Evolutionary conservation across 2,797 vertebrate species (phyloP).

Genomic region (Merluccius polli): DNA sequence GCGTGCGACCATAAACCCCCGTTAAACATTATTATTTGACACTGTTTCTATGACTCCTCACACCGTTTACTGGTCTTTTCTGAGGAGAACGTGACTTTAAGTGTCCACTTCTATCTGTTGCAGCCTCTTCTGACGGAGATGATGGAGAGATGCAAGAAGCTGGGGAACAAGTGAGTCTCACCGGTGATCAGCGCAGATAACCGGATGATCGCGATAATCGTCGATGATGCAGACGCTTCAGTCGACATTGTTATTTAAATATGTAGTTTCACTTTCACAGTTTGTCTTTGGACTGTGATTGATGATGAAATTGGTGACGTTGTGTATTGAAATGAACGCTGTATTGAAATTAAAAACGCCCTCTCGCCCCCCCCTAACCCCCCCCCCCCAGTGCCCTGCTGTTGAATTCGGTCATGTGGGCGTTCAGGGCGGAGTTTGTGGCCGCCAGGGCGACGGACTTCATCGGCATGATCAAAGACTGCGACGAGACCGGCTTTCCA

Average conservation of each 20-base stretch:
- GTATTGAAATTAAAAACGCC: not conserved
- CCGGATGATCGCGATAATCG: no score
- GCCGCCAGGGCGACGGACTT: slow-evolving; percentile 91
- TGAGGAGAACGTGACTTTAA: not conserved
- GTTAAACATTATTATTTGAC: not conserved
- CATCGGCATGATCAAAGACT: slow-evolving; percentile 97
- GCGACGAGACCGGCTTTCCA: slow-evolving; percentile 93
- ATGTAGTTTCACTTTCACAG: no score
- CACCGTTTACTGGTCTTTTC: no score
- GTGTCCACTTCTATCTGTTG: slow-evolving; percentile 3
- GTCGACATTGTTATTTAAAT: not conserved
- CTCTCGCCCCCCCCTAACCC: no score
- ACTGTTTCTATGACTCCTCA: not conserved
- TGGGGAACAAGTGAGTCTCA: slow-evolving; percentile 92
- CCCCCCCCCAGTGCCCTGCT: slow-evolving; percentile 82
- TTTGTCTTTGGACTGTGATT: no score
- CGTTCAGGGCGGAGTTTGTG: slow-evolving; percentile 91
- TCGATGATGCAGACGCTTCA: no score
- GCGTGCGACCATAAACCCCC: no score
- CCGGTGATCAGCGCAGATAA: not conserved
- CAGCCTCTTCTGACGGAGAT: slow-evolving; percentile 90
- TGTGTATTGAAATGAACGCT: no score
- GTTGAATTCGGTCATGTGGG: slow-evolving; percentile 93
- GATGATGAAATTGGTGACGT: no score
- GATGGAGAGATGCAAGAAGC: slow-evolving; percentile 94